These are phyloP conservation scores for Thamnaconus septentrionalis DNA, from an alignment of 2,113 vertebrate species.

Conservation along the genomic window DNA sequence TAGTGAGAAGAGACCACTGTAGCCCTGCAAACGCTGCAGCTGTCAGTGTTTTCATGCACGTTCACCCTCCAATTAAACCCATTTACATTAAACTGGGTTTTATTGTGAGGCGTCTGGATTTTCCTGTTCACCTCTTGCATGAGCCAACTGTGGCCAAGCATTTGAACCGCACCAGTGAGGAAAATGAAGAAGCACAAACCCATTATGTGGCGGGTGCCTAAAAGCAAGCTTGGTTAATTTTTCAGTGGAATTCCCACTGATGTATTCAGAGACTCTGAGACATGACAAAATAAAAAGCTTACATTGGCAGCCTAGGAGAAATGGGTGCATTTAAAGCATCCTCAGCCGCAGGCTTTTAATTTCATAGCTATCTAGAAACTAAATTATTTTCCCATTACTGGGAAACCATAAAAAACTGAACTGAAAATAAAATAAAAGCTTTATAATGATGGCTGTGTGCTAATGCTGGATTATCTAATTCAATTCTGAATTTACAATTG, in stretches of 20 bases:
- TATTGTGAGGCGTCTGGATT: slow-evolving; percentile 25
- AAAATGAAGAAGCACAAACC: slow-evolving; percentile 48
- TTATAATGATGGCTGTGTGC: too few relatives aligned
- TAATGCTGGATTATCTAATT: too few relatives aligned
- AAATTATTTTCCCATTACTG: not conserved
- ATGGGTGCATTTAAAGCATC: slow-evolving; percentile 41
- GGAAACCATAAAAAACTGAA: too few relatives aligned
- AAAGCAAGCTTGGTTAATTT: slow-evolving; percentile 70
- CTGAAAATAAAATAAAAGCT: too few relatives aligned
- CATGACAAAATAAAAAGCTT: slow-evolving; percentile 60
- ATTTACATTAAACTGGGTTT: not conserved
- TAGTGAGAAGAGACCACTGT: too few relatives aligned
- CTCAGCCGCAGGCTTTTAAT: slow-evolving; percentile 42
- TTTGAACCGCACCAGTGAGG: slow-evolving; percentile 57
- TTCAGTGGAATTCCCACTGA: slow-evolving; percentile 63
- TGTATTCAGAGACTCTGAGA: slow-evolving; percentile 60
- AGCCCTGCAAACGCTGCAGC: not conserved
- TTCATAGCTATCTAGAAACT: slow-evolving; percentile 27
- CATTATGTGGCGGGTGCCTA: slow-evolving; percentile 64
- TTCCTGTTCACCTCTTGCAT: slow-evolving; percentile 32
- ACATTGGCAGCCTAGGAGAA: slow-evolving; percentile 44
- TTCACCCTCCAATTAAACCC: not conserved
- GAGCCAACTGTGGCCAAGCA: slow-evolving; percentile 47
- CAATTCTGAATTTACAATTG: too few relatives aligned
- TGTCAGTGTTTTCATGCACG: not conserved